Evolutionary conservation across 2,888 invertebrate species (phyloP).

Genomic region (Epistrophella euchroma): DNA sequence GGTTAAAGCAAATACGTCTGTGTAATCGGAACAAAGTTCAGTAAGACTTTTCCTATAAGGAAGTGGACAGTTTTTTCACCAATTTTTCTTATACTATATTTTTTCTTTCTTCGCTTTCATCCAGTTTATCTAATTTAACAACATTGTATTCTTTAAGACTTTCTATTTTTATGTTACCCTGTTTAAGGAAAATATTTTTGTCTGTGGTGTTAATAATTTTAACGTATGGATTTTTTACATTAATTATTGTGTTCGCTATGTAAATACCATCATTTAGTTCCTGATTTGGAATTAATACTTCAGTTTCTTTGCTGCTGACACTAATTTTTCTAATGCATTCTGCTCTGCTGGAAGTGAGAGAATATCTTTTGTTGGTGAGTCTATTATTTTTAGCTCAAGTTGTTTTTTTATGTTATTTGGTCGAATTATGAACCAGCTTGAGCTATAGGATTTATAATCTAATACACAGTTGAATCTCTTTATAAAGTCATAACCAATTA

Average conservation of each 20-base stretch:
- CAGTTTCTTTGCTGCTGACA: slow-evolving; percentile 5
- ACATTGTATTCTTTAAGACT: too few species aligned
- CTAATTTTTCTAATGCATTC: too few species aligned
- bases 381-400: too few species aligned
- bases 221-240: slow-evolving; percentile 16
- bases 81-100: slow-evolving; percentile 10
- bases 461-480: too few species aligned
- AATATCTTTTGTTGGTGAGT: too few species aligned
- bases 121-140: too few species aligned
- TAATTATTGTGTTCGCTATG: slow-evolving; percentile 20
- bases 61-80: not conserved
- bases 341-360: too few species aligned
- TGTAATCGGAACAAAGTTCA: not conserved
- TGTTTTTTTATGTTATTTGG: too few species aligned
- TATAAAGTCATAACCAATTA: too few species aligned
- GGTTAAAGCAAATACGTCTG: slow-evolving; percentile 27
- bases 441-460: too few species aligned
- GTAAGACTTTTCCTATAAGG: not conserved
- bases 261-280: slow-evolving; percentile 17
- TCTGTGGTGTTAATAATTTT: slow-evolving; percentile 29
- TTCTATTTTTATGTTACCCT: too few species aligned
- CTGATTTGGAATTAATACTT: slow-evolving; percentile 20
- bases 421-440: too few species aligned
- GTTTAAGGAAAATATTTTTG: not conserved
- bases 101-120: slow-evolving; percentile 8